A percentile compares a stretch with the other conserved stretches of the same genome.
Conservation (phyloP, 2,888 invertebrate species). For the Ochropacha duplaris region DNA sequence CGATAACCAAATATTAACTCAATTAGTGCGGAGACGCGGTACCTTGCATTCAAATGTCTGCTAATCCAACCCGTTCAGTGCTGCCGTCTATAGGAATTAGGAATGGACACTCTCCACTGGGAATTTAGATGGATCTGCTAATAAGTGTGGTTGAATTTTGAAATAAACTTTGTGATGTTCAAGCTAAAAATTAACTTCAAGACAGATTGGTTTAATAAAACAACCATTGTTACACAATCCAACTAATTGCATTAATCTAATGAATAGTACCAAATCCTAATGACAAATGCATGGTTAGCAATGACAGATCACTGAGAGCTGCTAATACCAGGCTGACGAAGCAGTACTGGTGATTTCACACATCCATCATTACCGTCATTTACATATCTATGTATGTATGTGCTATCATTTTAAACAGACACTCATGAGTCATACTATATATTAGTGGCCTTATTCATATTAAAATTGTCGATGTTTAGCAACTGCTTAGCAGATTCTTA, state of each 20-base stretch:
- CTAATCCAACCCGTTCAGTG: constrained; percentile 57
- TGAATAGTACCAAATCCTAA: constrained; percentile 36
- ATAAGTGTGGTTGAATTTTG: constrained; percentile 6
- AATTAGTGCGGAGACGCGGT: constrained; percentile 74
- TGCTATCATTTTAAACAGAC: neutral
- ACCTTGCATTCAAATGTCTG: constrained; percentile 71
- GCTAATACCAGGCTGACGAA: constrained; percentile 48
- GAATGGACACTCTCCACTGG: constrained; percentile 11
- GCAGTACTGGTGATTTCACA: constrained; percentile 37
- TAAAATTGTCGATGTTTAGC: too few relatives aligned
- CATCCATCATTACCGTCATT: constrained; percentile 32
- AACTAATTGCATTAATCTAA: constrained; percentile 31
- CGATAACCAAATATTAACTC: constrained; percentile 84
- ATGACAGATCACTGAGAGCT: constrained; percentile 52
- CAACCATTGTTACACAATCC: constrained; percentile 25
- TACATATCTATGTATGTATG: neutral
- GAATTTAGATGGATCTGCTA: constrained; percentile 2
- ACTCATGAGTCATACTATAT: too few relatives aligned
- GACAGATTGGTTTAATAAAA: too few relatives aligned
- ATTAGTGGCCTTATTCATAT: too few relatives aligned
- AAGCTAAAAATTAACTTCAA: neutral
- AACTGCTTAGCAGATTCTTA: too few relatives aligned
- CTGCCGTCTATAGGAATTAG: constrained; percentile 24
- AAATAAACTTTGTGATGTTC: constrained; percentile 6
- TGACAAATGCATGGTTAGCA: constrained; percentile 66